A percentile compares a stretch with the other conserved stretches of the same genome.
phyloP scores from a whole-genome alignment of 2,888 invertebrate species.

The Trichogramma dendrolimi region DNA sequence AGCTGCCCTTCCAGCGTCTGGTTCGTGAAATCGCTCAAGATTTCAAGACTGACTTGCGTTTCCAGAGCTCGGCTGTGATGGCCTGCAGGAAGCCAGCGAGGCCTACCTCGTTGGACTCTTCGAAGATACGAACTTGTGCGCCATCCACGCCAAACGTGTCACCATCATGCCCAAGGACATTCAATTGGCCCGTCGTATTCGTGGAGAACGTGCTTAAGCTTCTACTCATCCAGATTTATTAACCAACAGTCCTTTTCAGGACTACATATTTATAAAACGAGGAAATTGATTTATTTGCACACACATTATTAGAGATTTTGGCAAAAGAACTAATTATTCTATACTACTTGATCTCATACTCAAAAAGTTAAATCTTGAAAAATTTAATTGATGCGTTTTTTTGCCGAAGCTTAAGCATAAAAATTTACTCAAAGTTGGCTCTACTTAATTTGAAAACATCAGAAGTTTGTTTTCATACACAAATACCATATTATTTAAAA shows the following conservation, averaged over 20 bases:
- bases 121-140: constrained; percentile 12
- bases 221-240: neutral
- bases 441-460: too few species aligned
- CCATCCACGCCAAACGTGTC: constrained; percentile 14
- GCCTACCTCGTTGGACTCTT: constrained; percentile 16
- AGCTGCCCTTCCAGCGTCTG: constrained; percentile 13
- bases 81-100: constrained; percentile 13
- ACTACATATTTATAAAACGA: neutral
- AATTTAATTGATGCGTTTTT: too few species aligned
- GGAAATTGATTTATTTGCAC: too few species aligned
- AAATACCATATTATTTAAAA: too few species aligned
- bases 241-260: constrained; percentile 16
- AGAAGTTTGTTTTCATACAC: too few species aligned
- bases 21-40: constrained; percentile 17
- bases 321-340: too few species aligned
- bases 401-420: too few species aligned
- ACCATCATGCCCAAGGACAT: constrained; percentile 16
- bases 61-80: constrained; percentile 17
- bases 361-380: too few species aligned
- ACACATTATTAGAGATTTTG: too few species aligned
- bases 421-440: too few species aligned
- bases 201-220: constrained; percentile 14
- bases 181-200: constrained; percentile 11
- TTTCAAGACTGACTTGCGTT: constrained; percentile 13
- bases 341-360: too few species aligned